Evolutionary conservation across 2,113 vertebrate genomes (phyloP), one percentile per base, ranked within the genome.

Genomic region (Hassar affinis): DNA sequence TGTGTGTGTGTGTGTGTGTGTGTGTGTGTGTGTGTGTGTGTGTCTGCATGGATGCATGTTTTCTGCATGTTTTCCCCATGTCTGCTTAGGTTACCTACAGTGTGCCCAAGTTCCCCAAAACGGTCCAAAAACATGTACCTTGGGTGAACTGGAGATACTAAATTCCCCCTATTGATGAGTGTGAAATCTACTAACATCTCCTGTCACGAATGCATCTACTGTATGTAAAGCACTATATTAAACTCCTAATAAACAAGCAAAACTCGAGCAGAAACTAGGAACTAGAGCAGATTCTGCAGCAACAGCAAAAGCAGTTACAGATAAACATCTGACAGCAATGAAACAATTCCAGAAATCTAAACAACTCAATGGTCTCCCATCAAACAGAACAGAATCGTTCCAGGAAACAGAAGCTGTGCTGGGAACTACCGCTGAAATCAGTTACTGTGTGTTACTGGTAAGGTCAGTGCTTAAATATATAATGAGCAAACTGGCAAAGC

Each of bases 391-490:
- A 25, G 12, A 82, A 27, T 15, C 5, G 12, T 49, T 47, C n/a
- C 57, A 62, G 27, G 56, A 82, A 57, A 74, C 45, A 72, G 35
- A 74, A 59, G 25, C 49, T 42, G 57, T 59, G 15, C 66, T 27
- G 66, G 25, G 17, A 54, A 75, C n/a, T 61, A 75, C 35, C 33
- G 30, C 10, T 82, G 81, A 75, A 49, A 82, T 38, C 45, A 64
- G 81, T 76, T 12, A 49, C 69, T 75, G 56, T 57, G 18, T 61
- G 45, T 27, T 57, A 52, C 2, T 25, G 15, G 6, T 49, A 52
- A 76, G 7, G 57, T 17, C 22, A n/a, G 8, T 33, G 45, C 8
- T 83, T 64, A 83, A 75, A 64, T 45, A 76, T n/a, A 83, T 83
- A 64, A 83, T 38, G 42, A 49, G 42, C 27, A 14, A 74, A 83